Evolutionary conservation across 2,113 vertebrate genomes (phyloP).

Genomic region (Rhea pennata): DNA sequence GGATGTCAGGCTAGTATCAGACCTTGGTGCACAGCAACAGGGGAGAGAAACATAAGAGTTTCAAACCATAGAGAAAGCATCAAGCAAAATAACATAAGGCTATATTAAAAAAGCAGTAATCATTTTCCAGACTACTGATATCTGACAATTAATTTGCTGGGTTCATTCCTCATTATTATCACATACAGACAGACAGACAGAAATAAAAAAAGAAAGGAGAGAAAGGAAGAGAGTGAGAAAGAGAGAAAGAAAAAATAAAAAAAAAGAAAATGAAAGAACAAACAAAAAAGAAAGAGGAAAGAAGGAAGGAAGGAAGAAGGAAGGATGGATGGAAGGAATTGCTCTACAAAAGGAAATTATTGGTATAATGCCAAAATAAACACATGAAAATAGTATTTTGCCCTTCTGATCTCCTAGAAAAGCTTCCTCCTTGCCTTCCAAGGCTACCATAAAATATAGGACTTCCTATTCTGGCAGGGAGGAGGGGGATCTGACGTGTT

Average conservation of each 20-base stretch:
- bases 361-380: not conserved
- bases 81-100: not conserved
- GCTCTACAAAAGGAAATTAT: not conserved
- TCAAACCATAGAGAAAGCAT: not conserved
- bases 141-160: too few relatives aligned
- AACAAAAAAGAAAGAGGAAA: not conserved
- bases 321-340: not conserved
- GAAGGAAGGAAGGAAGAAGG: too few relatives aligned
- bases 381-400: not conserved
- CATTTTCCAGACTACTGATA: not conserved
- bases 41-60: not conserved
- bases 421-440: not conserved
- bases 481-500: not conserved
- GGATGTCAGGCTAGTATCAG: not conserved
- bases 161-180: not conserved
- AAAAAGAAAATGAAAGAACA: fast-evolving
- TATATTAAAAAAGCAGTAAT: not conserved
- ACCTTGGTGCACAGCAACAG: not conserved
- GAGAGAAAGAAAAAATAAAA: fast-evolving
- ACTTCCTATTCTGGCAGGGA: not conserved
- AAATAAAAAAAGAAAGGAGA: not conserved
- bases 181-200: too few relatives aligned
- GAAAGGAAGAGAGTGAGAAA: fast-evolving
- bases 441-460: not conserved
- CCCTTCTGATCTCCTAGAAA: not conserved